A percentile compares a stretch with the other conserved stretches of the same genome.
Conservation (phyloP, 2,797 vertebrate species). For the Poeciliopsis gracilis region DNA sequence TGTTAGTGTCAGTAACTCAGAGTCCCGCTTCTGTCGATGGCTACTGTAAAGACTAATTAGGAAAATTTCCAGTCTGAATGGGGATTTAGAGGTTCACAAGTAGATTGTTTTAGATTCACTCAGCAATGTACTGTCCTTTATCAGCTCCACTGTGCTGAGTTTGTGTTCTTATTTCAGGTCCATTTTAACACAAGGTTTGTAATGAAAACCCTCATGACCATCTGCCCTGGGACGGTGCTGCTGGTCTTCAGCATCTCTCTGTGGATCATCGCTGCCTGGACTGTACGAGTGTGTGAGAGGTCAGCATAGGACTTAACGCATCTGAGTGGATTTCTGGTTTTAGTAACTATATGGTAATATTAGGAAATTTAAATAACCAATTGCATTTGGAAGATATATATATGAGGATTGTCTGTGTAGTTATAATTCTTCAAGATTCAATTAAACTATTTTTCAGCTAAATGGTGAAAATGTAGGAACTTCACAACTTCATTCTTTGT, state of each 20-base stretch:
- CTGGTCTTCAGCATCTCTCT: constrained; percentile 98
- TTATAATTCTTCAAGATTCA: constrained; percentile 29
- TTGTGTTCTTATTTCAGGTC: constrained; percentile 81
- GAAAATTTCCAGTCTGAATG: constrained; percentile 32
- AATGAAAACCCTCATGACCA: constrained; percentile 99
- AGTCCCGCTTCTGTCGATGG: constrained; percentile 33
- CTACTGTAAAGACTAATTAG: constrained; percentile 49
- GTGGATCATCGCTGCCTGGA: constrained; percentile 99
- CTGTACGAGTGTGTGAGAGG: constrained; percentile 97
- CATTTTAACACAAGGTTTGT: constrained; percentile 99
- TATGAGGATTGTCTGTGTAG: constrained; percentile 38
- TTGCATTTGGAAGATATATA: constrained; percentile 48
- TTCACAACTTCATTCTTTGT: not conserved
- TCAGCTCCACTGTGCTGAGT: not conserved
- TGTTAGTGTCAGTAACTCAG: constrained; percentile 49
- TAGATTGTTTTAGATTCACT: not conserved
- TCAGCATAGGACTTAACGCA: constrained; percentile 64
- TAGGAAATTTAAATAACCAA: constrained; percentile 23
- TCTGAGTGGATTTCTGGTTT: constrained; percentile 5
- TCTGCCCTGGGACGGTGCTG: constrained; percentile 96
- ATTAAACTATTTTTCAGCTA: not conserved
- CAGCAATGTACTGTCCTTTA: not conserved
- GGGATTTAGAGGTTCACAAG: constrained; percentile 9
- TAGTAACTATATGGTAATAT: constrained; percentile 17
- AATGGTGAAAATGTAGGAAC: not conserved